phyloP scores from a whole-genome alignment of 2,113 vertebrate genomes.

The Eurystomus gularis region DNA sequence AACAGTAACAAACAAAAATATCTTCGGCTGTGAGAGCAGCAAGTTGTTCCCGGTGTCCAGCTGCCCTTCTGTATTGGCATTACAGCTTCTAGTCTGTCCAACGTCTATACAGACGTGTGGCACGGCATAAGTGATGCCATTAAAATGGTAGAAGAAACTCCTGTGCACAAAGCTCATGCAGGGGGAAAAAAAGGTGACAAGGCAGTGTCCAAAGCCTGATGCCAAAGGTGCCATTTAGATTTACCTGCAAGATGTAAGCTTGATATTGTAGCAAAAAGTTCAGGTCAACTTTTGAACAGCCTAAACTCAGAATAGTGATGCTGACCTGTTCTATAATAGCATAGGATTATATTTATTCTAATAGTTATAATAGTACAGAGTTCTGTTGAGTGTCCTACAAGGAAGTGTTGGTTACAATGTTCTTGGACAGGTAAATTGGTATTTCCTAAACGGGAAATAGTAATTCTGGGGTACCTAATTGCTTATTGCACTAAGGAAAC shows the following conservation, averaged over 20 bases:
- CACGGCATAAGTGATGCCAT: neutral
- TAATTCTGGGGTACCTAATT: neutral
- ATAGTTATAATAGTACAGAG: neutral
- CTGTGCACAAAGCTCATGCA: rapidly evolving
- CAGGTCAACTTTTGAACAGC: neutral
- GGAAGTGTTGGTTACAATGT: neutral
- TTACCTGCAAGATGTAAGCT: neutral
- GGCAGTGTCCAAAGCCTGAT: neutral
- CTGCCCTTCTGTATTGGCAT: neutral
- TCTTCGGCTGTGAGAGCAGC: neutral
- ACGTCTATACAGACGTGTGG: neutral
- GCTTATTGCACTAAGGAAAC: neutral
- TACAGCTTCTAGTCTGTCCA: neutral
- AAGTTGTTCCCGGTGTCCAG: neutral
- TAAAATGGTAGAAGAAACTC: neutral
- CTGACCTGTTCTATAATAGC: neutral
- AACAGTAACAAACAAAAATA: neutral
- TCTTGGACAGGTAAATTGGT: neutral
- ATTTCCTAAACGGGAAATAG: neutral
- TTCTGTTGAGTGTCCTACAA: neutral
- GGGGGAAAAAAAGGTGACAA: neutral
- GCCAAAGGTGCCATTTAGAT: neutral
- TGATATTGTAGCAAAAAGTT: neutral
- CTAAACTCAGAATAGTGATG: neutral
- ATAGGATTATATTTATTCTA: neutral